A percentile compares a stretch with the other conserved stretches of the same genome.
Conservation (phyloP, 2,797 vertebrate species). For the Chrosomus eos region DNA sequence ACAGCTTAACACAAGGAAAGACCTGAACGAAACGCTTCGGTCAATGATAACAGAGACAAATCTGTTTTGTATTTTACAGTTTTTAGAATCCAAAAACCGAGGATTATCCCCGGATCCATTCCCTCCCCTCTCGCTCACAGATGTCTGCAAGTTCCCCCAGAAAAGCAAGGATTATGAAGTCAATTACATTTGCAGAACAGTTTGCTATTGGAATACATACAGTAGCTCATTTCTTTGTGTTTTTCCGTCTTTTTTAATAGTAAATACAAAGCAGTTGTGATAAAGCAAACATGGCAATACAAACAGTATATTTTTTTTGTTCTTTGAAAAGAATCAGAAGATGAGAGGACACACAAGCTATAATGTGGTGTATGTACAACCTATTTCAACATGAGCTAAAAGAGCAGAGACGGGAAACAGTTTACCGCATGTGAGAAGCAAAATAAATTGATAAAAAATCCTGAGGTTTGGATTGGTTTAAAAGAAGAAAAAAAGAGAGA, state of each 20-base stretch:
- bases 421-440: constrained; percentile 41
- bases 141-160: constrained; percentile 81
- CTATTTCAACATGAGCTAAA: constrained; percentile 80
- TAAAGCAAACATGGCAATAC: constrained; percentile 83
- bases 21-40: constrained; percentile 91
- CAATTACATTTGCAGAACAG: constrained; percentile 93
- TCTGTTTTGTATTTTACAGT: constrained; percentile 95
- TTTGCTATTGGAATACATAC: constrained; percentile 95
- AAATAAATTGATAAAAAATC: constrained; percentile 76
- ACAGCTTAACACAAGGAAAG: constrained; percentile 79
- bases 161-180: constrained; percentile 90
- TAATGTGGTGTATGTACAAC: constrained; percentile 93
- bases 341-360: constrained; percentile 79
- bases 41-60: constrained; percentile 88
- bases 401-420: constrained; percentile 74
- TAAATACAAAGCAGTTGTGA: constrained; percentile 96
- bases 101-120: constrained; percentile 77
- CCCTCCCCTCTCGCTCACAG: constrained; percentile 72
- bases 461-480: constrained; percentile 92
- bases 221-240: constrained; percentile 70
- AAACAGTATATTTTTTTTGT: constrained; percentile 83
- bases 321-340: constrained; percentile 68
- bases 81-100: constrained; percentile 83
- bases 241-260: constrained; percentile 81
- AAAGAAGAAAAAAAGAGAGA: constrained; percentile 75